Evolutionary conservation across 1,140 invertebrate species (phyloP).

Genomic region (Heliothis subflexa): DNA sequence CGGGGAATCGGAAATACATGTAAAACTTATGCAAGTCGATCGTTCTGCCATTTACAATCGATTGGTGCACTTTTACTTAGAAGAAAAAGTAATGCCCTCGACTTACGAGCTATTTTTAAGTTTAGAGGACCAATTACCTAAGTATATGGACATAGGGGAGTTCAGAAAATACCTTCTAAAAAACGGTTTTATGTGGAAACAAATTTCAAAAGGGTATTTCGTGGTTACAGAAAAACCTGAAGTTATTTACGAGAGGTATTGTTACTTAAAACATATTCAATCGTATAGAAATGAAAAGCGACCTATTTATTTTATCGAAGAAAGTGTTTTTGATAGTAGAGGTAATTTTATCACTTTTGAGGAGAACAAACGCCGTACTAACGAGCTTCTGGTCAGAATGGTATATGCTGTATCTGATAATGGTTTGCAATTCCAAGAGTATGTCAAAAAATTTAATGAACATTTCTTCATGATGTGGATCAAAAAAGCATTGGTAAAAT

Average conservation of each 20-base stretch:
- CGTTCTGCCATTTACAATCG: constrained; percentile 49
- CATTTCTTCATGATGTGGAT: constrained; percentile 52
- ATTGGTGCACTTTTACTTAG: constrained; percentile 49
- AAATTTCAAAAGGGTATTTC: constrained; percentile 5
- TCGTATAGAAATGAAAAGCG: constrained; percentile 46
- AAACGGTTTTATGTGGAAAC: constrained; percentile 62
- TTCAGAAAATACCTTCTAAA: constrained; percentile 59
- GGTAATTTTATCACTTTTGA: not conserved
- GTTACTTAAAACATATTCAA: constrained; percentile 57
- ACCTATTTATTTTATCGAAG: constrained; percentile 51
- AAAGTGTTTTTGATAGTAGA: constrained; percentile 8
- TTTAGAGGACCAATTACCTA: constrained; percentile 49
- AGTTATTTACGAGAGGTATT: constrained; percentile 60
- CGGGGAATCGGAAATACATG: not conserved
- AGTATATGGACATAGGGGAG: constrained; percentile 55
- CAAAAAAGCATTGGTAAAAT: constrained; percentile 17
- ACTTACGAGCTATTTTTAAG: constrained; percentile 52
- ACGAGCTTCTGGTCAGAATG: not conserved
- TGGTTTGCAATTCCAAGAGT: constrained; percentile 34
- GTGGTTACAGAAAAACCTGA: constrained; percentile 61
- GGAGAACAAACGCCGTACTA: not conserved
- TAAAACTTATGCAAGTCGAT: constrained; percentile 33
- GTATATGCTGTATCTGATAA: constrained; percentile 51
- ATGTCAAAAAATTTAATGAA: constrained; percentile 14
- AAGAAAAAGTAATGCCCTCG: constrained; percentile 48